Conservation (phyloP, 2,113 vertebrate genomes). For the Pterophyllum scalare region DNA sequence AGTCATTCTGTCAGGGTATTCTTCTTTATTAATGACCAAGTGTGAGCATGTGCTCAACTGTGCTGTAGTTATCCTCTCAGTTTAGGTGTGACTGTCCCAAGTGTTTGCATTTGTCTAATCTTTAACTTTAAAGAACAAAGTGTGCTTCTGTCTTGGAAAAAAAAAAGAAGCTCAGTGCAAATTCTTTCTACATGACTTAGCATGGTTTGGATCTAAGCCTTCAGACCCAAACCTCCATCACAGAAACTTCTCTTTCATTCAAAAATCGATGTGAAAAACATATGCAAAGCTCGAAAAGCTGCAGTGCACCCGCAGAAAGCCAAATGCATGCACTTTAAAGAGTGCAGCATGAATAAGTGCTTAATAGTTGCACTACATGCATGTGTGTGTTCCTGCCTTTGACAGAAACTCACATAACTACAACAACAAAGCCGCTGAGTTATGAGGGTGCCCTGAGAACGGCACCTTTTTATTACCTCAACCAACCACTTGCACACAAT, state of each 20-base stretch:
- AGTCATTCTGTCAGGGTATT: slow-evolving; percentile 50
- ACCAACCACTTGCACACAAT: slow-evolving; percentile 65
- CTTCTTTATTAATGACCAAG: slow-evolving; percentile 30
- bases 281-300: background rate
- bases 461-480: slow-evolving; percentile 54
- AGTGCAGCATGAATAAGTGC: background rate
- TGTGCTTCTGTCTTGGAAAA: slow-evolving; percentile 39
- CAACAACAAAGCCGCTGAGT: slow-evolving; percentile 41
- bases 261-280: background rate
- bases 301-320: slow-evolving; percentile 5
- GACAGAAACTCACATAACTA: slow-evolving; percentile 31
- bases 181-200: slow-evolving; percentile 49
- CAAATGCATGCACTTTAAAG: slow-evolving; percentile 33
- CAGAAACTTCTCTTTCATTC: background rate
- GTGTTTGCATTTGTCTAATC: slow-evolving; percentile 65
- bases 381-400: background rate
- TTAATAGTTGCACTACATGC: background rate
- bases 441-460: slow-evolving; percentile 36
- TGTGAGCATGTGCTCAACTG: background rate
- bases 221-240: background rate
- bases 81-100: slow-evolving; percentile 47
- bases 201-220: background rate
- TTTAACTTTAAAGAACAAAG: slow-evolving; percentile 75
- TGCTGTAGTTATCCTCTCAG: background rate
- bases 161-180: slow-evolving; percentile 29